Evolutionary conservation across 1,140 invertebrate genomes (phyloP).

Genomic region (Anagrus nilaparvatae): DNA sequence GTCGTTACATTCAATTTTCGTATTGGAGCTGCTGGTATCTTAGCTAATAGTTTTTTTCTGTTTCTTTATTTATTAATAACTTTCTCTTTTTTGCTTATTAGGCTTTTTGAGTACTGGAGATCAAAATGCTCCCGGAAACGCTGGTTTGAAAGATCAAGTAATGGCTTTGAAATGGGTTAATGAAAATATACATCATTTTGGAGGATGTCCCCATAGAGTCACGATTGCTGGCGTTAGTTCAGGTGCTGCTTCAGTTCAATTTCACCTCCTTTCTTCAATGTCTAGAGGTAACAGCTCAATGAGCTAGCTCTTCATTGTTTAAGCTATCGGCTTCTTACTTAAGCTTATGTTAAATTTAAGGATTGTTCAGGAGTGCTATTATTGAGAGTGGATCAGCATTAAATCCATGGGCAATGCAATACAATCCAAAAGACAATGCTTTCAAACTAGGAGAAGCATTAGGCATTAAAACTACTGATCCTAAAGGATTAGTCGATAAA

Average conservation of each 20-base stretch:
- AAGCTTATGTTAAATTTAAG: conserved; percentile 32
- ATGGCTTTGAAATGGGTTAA: conserved; percentile 47
- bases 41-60: neutral
- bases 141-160: conserved; percentile 49
- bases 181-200: conserved; percentile 54
- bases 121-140: conserved; percentile 47
- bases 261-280: conserved; percentile 45
- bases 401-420: conserved; percentile 60
- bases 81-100: conserved; percentile 14
- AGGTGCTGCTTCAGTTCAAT: conserved; percentile 48
- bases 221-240: conserved; percentile 69
- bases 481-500: conserved; percentile 48
- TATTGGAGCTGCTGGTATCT: conserved; percentile 48
- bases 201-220: conserved; percentile 59
- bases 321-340: no score
- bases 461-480: conserved; percentile 44
- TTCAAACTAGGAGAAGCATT: conserved; percentile 49
- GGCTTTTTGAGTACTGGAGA: conserved; percentile 42
- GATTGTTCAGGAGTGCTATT: conserved; percentile 59
- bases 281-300: conserved; percentile 40
- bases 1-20: conserved; percentile 61
- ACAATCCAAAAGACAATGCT: conserved; percentile 47
- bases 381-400: conserved; percentile 66
- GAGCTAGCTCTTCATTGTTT: no score
- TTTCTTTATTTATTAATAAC: neutral